Percentiles rank a stretch among this genome's conserved stretches.
Evolutionary conservation across 2,888 invertebrate genomes (phyloP).

Genomic region (Tenthredo scrophulariae): DNA sequence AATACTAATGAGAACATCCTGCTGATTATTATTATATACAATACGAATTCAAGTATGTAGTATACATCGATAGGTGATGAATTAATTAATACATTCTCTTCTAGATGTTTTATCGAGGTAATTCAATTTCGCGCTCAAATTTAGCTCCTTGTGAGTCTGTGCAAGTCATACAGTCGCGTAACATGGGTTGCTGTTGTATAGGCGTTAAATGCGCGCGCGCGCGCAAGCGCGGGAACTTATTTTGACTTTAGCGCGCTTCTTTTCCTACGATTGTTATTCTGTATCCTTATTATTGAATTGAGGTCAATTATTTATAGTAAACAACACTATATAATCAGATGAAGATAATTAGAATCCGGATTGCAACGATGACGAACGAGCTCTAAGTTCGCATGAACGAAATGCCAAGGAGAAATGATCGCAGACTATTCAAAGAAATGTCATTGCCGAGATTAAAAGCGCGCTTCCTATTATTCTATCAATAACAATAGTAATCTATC

Average conservation of each 20-base stretch:
- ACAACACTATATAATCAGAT: neutral
- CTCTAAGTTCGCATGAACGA: neutral
- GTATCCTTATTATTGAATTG: neutral
- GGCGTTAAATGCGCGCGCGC: neutral
- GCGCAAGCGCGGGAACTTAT: neutral
- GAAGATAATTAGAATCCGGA: neutral
- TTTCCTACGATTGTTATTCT: neutral
- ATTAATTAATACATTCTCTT: neutral
- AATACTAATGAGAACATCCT: neutral
- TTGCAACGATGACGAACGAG: slow-evolving; percentile 6
- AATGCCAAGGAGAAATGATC: slow-evolving; percentile 37
- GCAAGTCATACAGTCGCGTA: neutral
- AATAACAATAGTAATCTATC: neutral
- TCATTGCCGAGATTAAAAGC: slow-evolving; percentile 13
- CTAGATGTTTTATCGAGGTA: neutral
- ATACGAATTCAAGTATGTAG: too few species aligned
- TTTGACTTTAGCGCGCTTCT: neutral
- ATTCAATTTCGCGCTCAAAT: neutral
- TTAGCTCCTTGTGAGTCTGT: neutral
- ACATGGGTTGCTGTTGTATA: neutral
- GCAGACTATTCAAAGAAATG: slow-evolving; percentile 23
- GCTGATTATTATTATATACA: neutral
- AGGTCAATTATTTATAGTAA: slow-evolving; percentile 14
- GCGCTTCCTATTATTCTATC: slow-evolving; percentile 17
- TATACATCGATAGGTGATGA: neutral